phyloP scores from a whole-genome alignment of 2,113 vertebrate genomes.

The Synodontis membranacea region DNA sequence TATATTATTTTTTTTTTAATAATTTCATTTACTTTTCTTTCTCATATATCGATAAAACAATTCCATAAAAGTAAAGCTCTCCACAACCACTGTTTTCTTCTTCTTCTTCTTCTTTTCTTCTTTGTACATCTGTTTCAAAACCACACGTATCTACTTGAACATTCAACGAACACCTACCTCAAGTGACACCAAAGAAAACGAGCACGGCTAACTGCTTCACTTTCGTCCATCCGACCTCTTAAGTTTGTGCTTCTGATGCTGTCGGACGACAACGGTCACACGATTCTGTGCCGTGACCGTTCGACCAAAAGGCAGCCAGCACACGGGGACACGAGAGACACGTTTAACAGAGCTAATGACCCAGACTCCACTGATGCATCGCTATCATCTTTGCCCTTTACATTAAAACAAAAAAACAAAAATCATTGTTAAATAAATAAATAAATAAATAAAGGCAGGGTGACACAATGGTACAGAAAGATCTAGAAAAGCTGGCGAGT shows the following conservation, averaged over 20 bases:
- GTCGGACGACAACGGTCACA: conserved; percentile 61
- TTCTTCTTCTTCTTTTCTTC: conserved; percentile 61
- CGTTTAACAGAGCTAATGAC: conserved; percentile 25
- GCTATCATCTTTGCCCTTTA: conserved; percentile 30
- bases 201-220: conserved; percentile 64
- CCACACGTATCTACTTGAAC: conserved; percentile 75
- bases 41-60: conserved; percentile 64
- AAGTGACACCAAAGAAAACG: conserved; percentile 73
- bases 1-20: conserved; percentile 24
- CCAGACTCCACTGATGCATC: conserved; percentile 32
- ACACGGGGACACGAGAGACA: conserved; percentile 66
- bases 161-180: conserved; percentile 76
- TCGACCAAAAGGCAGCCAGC: conserved; percentile 59
- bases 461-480: conserved; percentile 29
- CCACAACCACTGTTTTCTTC: conserved; percentile 64
- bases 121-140: conserved; percentile 69
- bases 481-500: conserved; percentile 7
- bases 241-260: conserved; percentile 70
- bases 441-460: conserved; percentile 14
- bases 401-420: conserved; percentile 13
- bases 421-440: background rate
- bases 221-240: conserved; percentile 51
- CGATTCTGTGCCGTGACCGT: conserved; percentile 38
- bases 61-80: conserved; percentile 74
- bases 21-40: conserved; percentile 57